A percentile compares a stretch with the other conserved stretches of the same genome.
phyloP scores from a whole-genome alignment of 2,888 invertebrate genomes.

The Nycteola revayana region DNA sequence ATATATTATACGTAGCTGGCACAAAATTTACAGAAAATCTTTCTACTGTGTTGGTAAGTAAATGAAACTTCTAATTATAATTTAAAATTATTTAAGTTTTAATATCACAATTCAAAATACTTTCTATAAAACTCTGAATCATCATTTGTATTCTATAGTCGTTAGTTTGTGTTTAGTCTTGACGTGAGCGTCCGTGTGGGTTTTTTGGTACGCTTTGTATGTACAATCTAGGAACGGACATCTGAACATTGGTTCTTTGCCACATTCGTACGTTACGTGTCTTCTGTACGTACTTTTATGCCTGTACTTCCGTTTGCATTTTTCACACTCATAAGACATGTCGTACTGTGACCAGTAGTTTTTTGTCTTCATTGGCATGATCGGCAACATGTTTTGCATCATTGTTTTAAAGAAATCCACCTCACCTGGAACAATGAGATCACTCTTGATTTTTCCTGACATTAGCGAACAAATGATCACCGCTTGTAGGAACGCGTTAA shows the following conservation, averaged over 20 bases:
- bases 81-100: constrained; percentile 56
- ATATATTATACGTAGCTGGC: no score
- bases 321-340: constrained; percentile 80
- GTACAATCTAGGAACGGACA: constrained; percentile 75
- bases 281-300: constrained; percentile 88
- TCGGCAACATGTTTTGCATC: constrained; percentile 75
- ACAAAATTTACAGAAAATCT: no score
- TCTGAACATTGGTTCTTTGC: constrained; percentile 81
- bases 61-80: constrained; percentile 30
- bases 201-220: constrained; percentile 78
- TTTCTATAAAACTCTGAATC: constrained; percentile 31
- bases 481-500: constrained; percentile 16
- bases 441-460: constrained; percentile 29
- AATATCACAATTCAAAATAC: constrained; percentile 68
- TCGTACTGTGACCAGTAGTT: constrained; percentile 76
- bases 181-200: constrained; percentile 76
- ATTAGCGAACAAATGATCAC: neutral
- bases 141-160: constrained; percentile 82
- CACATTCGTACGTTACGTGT: constrained; percentile 86
- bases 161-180: constrained; percentile 78
- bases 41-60: constrained; percentile 3
- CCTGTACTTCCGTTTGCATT: constrained; percentile 88
- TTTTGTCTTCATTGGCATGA: constrained; percentile 76
- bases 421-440: constrained; percentile 75
- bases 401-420: constrained; percentile 76